Evolutionary conservation across 2,797 vertebrate genomes (phyloP), one percentile per base, ranked within the genome.

Genomic region (Steatocranus sp.): DNA sequence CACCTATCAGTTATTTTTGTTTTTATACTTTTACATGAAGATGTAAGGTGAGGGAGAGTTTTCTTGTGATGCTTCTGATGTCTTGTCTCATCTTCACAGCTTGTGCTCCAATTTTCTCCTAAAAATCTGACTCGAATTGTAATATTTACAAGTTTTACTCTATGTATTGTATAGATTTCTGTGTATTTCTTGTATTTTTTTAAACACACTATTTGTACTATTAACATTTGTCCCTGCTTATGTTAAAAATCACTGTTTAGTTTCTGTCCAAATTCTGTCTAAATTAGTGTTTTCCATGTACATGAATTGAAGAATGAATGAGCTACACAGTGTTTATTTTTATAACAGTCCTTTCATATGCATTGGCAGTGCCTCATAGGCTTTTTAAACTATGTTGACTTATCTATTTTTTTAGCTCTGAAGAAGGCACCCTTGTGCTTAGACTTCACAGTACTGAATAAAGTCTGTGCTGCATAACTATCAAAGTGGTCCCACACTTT

Each of bases 61-160:
- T 41, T 70, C 12, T 11, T 70, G 18, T 70, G 38, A 70, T 46
- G 15, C 41, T 70, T 70, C 3, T 0, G 15, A 30, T 73, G 15
- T 46, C 15, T 73, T 0, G 10, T 30, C 10, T 46, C 41, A 48
- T 18, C 25, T 48, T 73, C 25, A 48, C 15, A 46, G 17, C 66
- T 70, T 30, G 41, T 8, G 0, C 10, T 27, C 0, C 23, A 46
- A 46, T 0, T 0, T 70, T 70, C 41, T 3, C 23, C 41, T 3
- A 3, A 11, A 11, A 27, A 27, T 27, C 41, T 46, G 9, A 46
- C 41, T 18, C 46, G 41, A 43, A 46, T 70, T 1, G 15, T 18
- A 70, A 17, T 9, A 46, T 46, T 43, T 27, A 70, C 36, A 70
- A 46, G 14, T 70, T 70, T 17, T 70, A 70, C 66, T 46, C 14